Evolutionary conservation across 2,113 vertebrate genomes (phyloP).

Genomic region (Propithecus coquereli): DNA sequence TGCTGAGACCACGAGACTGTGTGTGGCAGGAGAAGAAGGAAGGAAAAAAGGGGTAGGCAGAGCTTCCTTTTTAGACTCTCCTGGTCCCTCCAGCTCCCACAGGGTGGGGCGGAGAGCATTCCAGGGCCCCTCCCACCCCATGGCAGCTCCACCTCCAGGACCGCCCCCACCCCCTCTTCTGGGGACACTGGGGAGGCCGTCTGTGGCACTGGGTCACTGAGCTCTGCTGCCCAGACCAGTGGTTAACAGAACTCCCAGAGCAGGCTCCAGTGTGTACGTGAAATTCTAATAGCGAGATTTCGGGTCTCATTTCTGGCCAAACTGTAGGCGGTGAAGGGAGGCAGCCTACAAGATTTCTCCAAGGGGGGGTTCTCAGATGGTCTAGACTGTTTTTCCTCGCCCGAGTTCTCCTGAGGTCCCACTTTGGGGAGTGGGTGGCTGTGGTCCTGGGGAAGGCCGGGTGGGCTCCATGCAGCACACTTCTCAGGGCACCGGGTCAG

Average conservation of each 20-base stretch:
- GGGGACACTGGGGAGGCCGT: not conserved
- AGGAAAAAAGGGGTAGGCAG: not conserved
- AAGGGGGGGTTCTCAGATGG: fast-evolving
- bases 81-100: not conserved
- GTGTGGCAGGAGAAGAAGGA: not conserved
- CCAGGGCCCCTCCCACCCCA: too few species aligned
- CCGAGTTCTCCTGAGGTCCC: not conserved
- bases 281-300: not conserved
- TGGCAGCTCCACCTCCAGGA: too few species aligned
- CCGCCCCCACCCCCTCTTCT: not conserved
- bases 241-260: not conserved
- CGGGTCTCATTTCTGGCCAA: not conserved
- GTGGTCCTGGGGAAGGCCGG: not conserved
- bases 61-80: not conserved
- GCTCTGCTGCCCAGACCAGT: not conserved
- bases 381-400: not conserved
- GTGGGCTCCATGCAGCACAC: not conserved
- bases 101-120: fast-evolving
- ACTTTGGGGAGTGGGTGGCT: not conserved
- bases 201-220: not conserved
- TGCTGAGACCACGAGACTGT: not conserved
- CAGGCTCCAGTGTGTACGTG: not conserved
- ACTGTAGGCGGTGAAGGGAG: not conserved
- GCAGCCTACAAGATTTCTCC: not conserved
- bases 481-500: not conserved